These are phyloP conservation scores for Idaea biselata DNA, from an alignment of 2,888 invertebrate species.

Conservation along the genomic window DNA sequence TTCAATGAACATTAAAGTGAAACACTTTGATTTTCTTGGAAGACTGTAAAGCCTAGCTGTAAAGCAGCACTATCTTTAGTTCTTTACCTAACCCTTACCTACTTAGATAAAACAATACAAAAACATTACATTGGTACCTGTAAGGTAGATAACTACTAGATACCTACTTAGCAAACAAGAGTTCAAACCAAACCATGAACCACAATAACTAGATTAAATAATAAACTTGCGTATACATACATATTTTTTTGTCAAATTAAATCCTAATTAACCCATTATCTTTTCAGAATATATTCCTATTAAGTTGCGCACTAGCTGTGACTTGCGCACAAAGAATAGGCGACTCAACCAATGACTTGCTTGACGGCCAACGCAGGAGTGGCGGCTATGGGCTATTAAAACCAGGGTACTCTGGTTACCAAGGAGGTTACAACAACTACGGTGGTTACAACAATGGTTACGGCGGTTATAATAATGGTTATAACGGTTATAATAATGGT, in stretches of 20 bases:
- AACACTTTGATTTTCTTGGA: too few relatives aligned
- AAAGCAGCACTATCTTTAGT: too few relatives aligned
- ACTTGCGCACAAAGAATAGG: constrained; percentile 48
- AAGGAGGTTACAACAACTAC: constrained; percentile 24
- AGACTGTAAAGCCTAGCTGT: too few relatives aligned
- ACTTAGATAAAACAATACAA: too few relatives aligned
- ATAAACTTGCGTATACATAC: background rate
- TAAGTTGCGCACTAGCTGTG: constrained; percentile 55
- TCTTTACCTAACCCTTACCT: too few relatives aligned
- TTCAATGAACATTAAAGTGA: too few relatives aligned
- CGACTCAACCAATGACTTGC: constrained; percentile 46
- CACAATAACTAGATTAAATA: too few relatives aligned
- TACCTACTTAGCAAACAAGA: too few relatives aligned
- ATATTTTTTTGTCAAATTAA: background rate
- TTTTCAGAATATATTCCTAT: constrained; percentile 50
- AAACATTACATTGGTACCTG: too few relatives aligned
- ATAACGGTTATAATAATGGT: constrained; percentile 32
- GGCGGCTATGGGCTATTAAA: constrained; percentile 63
- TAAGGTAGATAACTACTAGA: too few relatives aligned
- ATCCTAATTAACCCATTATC: background rate
- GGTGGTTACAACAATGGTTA: constrained; percentile 30
- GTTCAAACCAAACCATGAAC: too few relatives aligned
- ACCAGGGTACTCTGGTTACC: constrained; percentile 42
- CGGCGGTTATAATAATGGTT: constrained; percentile 33
- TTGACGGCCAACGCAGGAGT: constrained; percentile 45